These are phyloP conservation scores for Pyrochroa serraticornis DNA, from an alignment of 2,888 invertebrate species.

Conservation along the genomic window DNA sequence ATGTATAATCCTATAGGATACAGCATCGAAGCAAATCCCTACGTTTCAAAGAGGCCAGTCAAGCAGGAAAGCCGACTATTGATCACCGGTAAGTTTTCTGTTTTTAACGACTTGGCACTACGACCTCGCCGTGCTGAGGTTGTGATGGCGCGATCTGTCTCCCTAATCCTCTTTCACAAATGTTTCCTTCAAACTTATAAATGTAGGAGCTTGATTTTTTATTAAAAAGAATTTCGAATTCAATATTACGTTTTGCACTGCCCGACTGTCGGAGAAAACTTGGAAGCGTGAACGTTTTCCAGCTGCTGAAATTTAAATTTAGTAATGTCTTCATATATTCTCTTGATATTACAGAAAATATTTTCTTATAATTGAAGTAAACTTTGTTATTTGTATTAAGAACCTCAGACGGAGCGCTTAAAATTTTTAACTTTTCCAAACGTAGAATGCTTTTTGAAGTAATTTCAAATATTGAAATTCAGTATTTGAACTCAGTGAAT, in stretches of 20 bases:
- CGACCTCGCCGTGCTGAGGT: constrained; percentile 26
- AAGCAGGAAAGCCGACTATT: constrained; percentile 15
- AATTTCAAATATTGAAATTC: too few relatives aligned
- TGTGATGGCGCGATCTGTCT: constrained; percentile 36
- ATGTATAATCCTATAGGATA: too few relatives aligned
- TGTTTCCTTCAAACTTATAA: constrained; percentile 42
- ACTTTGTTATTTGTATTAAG: constrained; percentile 21
- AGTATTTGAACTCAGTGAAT: too few relatives aligned
- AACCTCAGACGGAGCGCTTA: constrained; percentile 1
- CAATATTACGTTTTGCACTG: constrained; percentile 30
- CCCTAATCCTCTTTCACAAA: constrained; percentile 41
- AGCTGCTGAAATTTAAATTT: constrained; percentile 41
- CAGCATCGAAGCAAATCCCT: too few relatives aligned
- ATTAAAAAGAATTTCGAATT: constrained; percentile 35
- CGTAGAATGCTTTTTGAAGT: too few relatives aligned
- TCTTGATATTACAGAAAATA: constrained; percentile 27
- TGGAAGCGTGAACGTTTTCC: constrained; percentile 33
- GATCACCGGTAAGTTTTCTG: constrained; percentile 32
- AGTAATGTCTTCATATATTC: constrained; percentile 43
- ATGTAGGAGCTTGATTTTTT: constrained; percentile 39
- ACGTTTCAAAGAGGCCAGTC: neutral
- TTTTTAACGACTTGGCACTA: constrained; percentile 37
- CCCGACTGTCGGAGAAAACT: constrained; percentile 21
- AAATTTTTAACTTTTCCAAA: constrained; percentile 6
- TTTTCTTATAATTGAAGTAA: constrained; percentile 26